phyloP scores from a whole-genome alignment of 1,140 invertebrate species.

The Limonius californicus region DNA sequence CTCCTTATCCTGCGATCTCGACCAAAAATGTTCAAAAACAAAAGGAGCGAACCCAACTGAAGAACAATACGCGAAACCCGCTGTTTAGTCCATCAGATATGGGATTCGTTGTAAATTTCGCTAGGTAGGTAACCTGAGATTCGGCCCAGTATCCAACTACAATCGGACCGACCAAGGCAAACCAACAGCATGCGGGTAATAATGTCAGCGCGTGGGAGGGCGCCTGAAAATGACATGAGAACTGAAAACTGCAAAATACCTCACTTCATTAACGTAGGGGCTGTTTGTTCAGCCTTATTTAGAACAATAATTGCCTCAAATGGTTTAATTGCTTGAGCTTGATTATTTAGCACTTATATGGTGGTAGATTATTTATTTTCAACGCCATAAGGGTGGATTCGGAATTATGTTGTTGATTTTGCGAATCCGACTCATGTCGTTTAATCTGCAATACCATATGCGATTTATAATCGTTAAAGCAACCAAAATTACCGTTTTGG shows the following conservation, averaged over 20 bases:
- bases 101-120: neutral
- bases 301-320: constrained; percentile 5
- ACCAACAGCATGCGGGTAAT: constrained; percentile 5
- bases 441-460: no score
- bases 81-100: constrained; percentile 11
- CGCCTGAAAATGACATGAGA: constrained; percentile 6
- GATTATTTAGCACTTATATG: constrained; percentile 11
- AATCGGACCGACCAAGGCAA: neutral
- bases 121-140: neutral
- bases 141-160: neutral
- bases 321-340: constrained; percentile 7
- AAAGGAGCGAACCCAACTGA: neutral
- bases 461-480: no score
- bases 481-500: no score
- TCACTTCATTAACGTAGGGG: constrained; percentile 8
- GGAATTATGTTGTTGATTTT: neutral
- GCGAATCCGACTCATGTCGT: no score
- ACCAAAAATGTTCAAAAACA: neutral
- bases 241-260: constrained; percentile 9
- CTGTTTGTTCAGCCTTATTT: constrained; percentile 9
- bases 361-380: neutral
- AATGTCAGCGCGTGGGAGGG: constrained; percentile 8
- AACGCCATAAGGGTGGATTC: neutral
- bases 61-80: constrained; percentile 9
- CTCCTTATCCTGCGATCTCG: neutral